Evolutionary conservation across 2,888 invertebrate genomes (phyloP), one percentile per base, ranked within the genome.

Genomic region (Cephus pygmeus): DNA sequence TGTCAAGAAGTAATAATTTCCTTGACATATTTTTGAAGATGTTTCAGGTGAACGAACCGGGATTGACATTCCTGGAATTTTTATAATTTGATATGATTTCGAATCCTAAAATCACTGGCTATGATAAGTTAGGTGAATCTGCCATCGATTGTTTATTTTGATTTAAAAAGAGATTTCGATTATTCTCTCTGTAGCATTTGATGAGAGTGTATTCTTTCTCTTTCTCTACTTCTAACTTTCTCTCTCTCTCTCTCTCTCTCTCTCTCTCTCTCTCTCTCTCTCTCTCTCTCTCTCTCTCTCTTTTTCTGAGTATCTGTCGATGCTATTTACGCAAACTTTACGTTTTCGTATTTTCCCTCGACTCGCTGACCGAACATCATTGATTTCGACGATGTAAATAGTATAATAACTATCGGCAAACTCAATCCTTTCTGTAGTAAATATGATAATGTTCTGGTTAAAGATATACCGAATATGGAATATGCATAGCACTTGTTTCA

Each of bases 321-420:
- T 23, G 23, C 15, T 23, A 56, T 56, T 56, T 56, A 56, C 56
- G 56, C 23, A 56, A 56, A 56, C 56, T 9, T 56, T 56, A 56
- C 56, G 56, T 56, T 56, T 56, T 56, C 23, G 56, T 56, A 56
- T 56, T 56, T 56, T 56, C 2, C 56, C 23, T 56, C 56, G 56
- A 56, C 56, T 56, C 56, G 23, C 56, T 56, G 23, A 56, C 56
- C 56, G 23, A 71, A 71, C 71, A 71, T 34, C 34, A 71, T 71
- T 71, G 71, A 71, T 31, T 71, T 71, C 71, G 71, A 71, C 71
- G 34, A 33, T 71, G 71, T 71, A 71, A 71, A 71, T 71, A 71
- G 34, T 71, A 71, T 71, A 71, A 71, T 71, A 71, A 71, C 34
- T 71, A 11, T 71, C 71, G 71, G 34, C 15, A 71, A 34, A 71